Evolutionary conservation across 1,140 invertebrate species (phyloP).

Genomic region (Papilio polytes): DNA sequence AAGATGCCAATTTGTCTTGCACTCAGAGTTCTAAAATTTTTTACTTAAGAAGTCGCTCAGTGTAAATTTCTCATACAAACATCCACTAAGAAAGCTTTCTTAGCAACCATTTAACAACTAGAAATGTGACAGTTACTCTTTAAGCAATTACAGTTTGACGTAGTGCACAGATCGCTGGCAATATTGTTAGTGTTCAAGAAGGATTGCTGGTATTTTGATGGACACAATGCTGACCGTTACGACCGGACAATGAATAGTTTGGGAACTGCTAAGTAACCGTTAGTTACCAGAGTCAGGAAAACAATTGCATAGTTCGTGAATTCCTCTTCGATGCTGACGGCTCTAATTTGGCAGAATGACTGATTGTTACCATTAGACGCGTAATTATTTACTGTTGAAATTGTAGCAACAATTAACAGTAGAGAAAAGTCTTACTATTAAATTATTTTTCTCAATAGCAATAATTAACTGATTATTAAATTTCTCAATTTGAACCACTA

Average conservation of each 20-base stretch:
- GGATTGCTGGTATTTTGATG: conserved; percentile 67
- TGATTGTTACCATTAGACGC: conserved; percentile 58
- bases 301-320: conserved; percentile 75
- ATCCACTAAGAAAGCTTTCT: too few species aligned
- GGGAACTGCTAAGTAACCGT: conserved; percentile 74
- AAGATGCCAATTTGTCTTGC: background rate
- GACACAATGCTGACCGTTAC: conserved; percentile 73
- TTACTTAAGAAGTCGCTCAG: background rate
- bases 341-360: conserved; percentile 69
- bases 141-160: background rate
- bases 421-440: conserved; percentile 38
- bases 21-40: background rate
- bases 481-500: background rate
- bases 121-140: background rate
- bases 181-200: conserved; percentile 50
- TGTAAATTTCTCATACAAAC: background rate
- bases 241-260: conserved; percentile 58
- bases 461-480: background rate
- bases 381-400: conserved; percentile 42
- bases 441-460: background rate
- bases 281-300: conserved; percentile 66
- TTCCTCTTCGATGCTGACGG: conserved; percentile 66
- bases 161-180: conserved; percentile 40
- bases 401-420: conserved; percentile 2
- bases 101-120: too few species aligned